These are phyloP conservation scores for Hirtodrosophila duncani DNA, from an alignment of 2,888 invertebrate genomes.

Conservation along the genomic window DNA sequence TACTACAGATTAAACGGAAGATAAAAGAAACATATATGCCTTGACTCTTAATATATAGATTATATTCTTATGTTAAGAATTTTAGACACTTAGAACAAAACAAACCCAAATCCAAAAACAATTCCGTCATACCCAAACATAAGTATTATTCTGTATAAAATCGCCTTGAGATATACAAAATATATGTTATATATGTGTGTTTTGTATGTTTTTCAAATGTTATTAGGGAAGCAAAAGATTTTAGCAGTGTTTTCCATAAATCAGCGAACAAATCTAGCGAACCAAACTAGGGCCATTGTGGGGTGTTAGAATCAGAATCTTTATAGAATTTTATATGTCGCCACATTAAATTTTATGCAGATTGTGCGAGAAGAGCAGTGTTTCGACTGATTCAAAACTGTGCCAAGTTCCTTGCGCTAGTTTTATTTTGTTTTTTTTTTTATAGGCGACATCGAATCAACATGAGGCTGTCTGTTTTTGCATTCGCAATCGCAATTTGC, in stretches of 20 bases:
- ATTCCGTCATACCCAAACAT: too few species aligned
- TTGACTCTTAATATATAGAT: too few species aligned
- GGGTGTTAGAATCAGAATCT: too few species aligned
- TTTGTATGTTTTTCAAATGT: slow-evolving; percentile 11
- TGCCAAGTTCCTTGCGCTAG: slow-evolving; percentile 71
- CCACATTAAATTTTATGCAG: slow-evolving; percentile 55
- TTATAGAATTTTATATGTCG: slow-evolving; percentile 33
- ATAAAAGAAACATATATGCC: too few species aligned
- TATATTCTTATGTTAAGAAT: too few species aligned
- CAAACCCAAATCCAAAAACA: too few species aligned
- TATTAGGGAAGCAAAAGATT: slow-evolving; percentile 44
- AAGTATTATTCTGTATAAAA: too few species aligned
- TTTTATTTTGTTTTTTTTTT: slow-evolving; percentile 40
- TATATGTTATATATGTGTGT: slow-evolving; percentile 3
- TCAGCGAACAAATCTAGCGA: slow-evolving; percentile 57
- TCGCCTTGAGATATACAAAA: too few species aligned
- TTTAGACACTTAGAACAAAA: too few species aligned
- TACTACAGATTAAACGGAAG: too few species aligned
- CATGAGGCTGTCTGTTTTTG: slow-evolving; percentile 45
- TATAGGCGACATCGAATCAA: slow-evolving; percentile 41
- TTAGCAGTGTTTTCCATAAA: slow-evolving; percentile 58
- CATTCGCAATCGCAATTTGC: slow-evolving; percentile 26
- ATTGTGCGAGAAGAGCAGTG: slow-evolving; percentile 12
- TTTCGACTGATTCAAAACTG: slow-evolving; percentile 58
- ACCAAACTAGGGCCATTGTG: slow-evolving; percentile 39